These are phyloP conservation scores for Phymatocera aterrima DNA, from an alignment of 2,888 invertebrate species.

Conservation along the genomic window DNA sequence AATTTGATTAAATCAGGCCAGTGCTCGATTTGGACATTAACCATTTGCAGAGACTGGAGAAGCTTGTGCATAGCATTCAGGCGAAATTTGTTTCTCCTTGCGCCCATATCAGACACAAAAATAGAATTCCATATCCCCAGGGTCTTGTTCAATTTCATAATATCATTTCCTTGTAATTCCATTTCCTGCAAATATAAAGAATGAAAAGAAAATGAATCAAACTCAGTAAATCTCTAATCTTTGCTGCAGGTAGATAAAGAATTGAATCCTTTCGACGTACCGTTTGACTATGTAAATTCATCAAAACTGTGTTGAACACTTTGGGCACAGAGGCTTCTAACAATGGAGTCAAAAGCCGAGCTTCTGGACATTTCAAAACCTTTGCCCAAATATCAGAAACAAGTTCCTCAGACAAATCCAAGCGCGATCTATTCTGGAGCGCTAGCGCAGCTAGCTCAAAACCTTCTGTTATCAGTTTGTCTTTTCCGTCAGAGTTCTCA, in stretches of 20 bases:
- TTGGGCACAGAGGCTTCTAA: constrained; percentile 57
- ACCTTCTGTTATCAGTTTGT: constrained; percentile 52
- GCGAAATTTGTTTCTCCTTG: constrained; percentile 58
- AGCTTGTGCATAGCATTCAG: constrained; percentile 56
- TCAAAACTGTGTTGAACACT: constrained; percentile 57
- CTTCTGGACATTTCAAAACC: constrained; percentile 57
- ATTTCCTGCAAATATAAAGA: background rate
- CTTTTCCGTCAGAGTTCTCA: constrained; percentile 3
- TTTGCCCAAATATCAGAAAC: constrained; percentile 58
- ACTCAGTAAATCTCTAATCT: too few relatives aligned
- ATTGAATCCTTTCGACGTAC: constrained; percentile 53
- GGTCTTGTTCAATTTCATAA: constrained; percentile 52
- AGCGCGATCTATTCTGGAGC: constrained; percentile 57
- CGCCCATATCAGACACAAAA: constrained; percentile 60
- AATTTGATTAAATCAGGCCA: constrained; percentile 59
- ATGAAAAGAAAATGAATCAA: too few relatives aligned
- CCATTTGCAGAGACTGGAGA: constrained; percentile 53
- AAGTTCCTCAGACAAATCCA: constrained; percentile 54
- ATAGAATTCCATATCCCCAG: constrained; percentile 63
- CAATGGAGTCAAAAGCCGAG: constrained; percentile 57
- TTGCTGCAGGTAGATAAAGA: too few relatives aligned
- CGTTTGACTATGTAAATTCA: constrained; percentile 54
- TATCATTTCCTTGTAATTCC: background rate
- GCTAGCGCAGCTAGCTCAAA: constrained; percentile 58
- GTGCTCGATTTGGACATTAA: constrained; percentile 50